Conservation (phyloP, 1,140 invertebrate genomes). For the Drosophila jambulina region DNA sequence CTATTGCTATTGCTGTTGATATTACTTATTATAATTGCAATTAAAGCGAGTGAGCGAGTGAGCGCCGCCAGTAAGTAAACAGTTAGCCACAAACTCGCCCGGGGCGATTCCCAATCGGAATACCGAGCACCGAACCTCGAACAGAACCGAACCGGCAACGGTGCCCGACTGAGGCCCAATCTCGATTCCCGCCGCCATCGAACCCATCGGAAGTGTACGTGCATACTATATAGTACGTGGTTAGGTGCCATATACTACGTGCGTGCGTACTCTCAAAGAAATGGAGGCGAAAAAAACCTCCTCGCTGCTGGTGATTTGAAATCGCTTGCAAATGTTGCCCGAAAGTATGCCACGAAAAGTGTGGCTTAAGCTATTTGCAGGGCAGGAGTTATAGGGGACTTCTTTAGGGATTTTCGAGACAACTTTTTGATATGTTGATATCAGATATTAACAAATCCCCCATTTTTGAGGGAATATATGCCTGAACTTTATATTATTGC, state of each 20-base stretch:
- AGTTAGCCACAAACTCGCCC: constrained; percentile 12
- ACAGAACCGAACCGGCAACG: constrained; percentile 57
- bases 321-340: not conserved
- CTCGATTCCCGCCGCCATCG: constrained; percentile 21
- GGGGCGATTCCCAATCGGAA: constrained; percentile 1
- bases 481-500: too few relatives aligned
- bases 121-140: constrained; percentile 34
- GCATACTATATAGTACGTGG: not conserved
- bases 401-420: not conserved
- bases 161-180: constrained; percentile 49
- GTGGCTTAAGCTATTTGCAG: too few relatives aligned
- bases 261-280: not conserved
- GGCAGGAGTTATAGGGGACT: too few relatives aligned
- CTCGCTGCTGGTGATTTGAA: not conserved
- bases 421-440: not conserved
- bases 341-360: not conserved
- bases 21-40: constrained; percentile 69
- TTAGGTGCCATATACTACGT: not conserved
- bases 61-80: constrained; percentile 21
- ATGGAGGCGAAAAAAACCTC: not conserved
- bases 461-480: not conserved
- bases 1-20: constrained; percentile 48
- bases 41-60: constrained; percentile 48
- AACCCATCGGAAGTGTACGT: constrained; percentile 22
- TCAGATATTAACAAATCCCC: not conserved